Percentiles rank a stretch among this genome's conserved stretches.
Evolutionary conservation across 2,888 invertebrate genomes (phyloP).

Genomic region (Cephus nigrinus): DNA sequence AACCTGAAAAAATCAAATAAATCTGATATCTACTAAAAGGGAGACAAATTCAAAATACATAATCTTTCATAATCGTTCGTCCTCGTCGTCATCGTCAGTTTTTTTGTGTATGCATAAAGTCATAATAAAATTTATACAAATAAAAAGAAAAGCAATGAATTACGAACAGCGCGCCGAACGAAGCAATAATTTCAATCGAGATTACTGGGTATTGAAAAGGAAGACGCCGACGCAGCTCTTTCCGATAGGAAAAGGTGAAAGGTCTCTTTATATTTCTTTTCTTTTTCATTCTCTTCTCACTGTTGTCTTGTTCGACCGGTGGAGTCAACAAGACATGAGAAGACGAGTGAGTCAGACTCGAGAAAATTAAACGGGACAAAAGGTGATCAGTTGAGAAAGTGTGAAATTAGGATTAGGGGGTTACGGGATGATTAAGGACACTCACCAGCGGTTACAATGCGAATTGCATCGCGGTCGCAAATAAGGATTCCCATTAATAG

Average conservation of each 20-base stretch:
- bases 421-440: slow-evolving; percentile 44
- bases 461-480: slow-evolving; percentile 61
- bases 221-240: not conserved
- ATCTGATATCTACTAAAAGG: not conserved
- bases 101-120: not conserved
- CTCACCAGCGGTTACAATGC: slow-evolving; percentile 65
- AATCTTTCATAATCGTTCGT: not conserved
- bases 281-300: not conserved
- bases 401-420: not conserved
- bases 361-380: not conserved
- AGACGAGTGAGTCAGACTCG: not conserved
- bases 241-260: not conserved
- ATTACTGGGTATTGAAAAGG: not conserved
- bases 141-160: not conserved
- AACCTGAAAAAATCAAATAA: slow-evolving; percentile 48
- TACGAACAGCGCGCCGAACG: not conserved
- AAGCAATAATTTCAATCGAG: not conserved
- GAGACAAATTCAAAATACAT: not conserved
- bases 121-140: not conserved
- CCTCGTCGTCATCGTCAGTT: no score
- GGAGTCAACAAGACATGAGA: not conserved
- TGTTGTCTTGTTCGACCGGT: not conserved
- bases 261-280: not conserved
- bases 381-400: not conserved
- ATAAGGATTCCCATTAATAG: slow-evolving; percentile 73